Evolutionary conservation across 1,140 invertebrate species (phyloP), one percentile per base, ranked within the genome.

Genomic region (Drosophila orena): DNA sequence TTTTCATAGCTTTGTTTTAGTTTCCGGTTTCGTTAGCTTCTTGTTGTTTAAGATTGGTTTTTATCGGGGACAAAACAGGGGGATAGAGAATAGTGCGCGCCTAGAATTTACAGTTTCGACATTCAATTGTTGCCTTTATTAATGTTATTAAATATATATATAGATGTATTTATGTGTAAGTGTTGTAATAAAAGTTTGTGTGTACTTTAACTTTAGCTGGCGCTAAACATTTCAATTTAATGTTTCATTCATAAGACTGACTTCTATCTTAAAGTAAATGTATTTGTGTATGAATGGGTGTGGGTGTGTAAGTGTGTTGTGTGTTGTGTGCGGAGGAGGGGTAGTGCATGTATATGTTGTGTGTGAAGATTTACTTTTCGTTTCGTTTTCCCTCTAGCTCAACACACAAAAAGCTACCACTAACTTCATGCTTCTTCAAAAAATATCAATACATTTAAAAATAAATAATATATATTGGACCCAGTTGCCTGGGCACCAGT

Each of bases 221-320:
- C 56, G 79, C 81, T 72, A 88, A 77, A 71, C 64, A 76, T 77
- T 81, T 81, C 64, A 78, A 34, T 75, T 85, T 58, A 79, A 81
- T 79, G 54, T 80, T 89, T 76, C 84, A 90, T 90, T 89, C 53
- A 90, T 77, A 84, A 78, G 84, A 84, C 64, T 66, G 71, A 79
- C 47, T 75, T 73, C 50, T 70, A 71, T 27, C 84, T 90, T 90
- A 90, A 84, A 77, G 61, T 79, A 84, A 68, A 61, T 59, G 57
- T 79, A 24, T 57, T 40, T 61, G 20, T 69, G 60, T 75, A 47
- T 77, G 37, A 66, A 61, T 34, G 44, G 17, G 22, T 43, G 12
- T 77, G 46, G 71, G 38, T 75, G 57, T 38, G 43, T 24, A 11
- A n/a, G n/a, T n/a, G 38, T 75, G 57, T 38, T 43, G 12, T 75